These are phyloP conservation scores for Brachionus asplanchnoidis DNA, from an alignment of 1,140 invertebrate species.

Conservation along the genomic window DNA sequence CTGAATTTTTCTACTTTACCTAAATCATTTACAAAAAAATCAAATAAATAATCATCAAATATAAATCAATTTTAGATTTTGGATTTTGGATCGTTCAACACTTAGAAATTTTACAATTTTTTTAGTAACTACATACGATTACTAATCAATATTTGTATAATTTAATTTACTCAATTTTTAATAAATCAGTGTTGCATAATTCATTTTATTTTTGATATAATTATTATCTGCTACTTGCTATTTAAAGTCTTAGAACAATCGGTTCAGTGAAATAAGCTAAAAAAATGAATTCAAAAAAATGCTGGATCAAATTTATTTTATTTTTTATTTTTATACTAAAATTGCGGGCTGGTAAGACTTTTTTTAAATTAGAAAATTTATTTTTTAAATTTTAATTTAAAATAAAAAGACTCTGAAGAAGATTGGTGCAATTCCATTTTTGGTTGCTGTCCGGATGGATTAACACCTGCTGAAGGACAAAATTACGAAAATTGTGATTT, in stretches of 20 bases:
- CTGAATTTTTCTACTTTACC: not conserved
- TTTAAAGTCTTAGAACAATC: not conserved
- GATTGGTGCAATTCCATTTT: constrained; percentile 69
- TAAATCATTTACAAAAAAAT: not conserved
- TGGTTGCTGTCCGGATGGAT: constrained; percentile 79
- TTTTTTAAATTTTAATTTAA: not conserved
- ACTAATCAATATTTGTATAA: not conserved
- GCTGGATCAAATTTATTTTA: not conserved
- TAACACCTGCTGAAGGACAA: constrained; percentile 68
- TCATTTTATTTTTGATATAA: not conserved
- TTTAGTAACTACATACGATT: not conserved
- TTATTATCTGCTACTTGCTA: not conserved
- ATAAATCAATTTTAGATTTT: not conserved
- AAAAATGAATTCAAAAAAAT: not conserved
- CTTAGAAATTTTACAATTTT: not conserved
- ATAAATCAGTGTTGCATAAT: not conserved
- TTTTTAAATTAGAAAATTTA: not conserved
- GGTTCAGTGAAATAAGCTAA: not conserved
- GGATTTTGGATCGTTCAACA: not conserved
- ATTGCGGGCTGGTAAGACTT: not conserved
- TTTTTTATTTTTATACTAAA: not conserved
- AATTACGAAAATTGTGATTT: constrained; percentile 57
- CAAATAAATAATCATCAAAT: constrained; percentile 9
- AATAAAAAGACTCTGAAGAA: constrained; percentile 46
- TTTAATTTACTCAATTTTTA: not conserved